Evolutionary conservation across 2,113 vertebrate species (phyloP).

Genomic region (Carlito syrichta): DNA sequence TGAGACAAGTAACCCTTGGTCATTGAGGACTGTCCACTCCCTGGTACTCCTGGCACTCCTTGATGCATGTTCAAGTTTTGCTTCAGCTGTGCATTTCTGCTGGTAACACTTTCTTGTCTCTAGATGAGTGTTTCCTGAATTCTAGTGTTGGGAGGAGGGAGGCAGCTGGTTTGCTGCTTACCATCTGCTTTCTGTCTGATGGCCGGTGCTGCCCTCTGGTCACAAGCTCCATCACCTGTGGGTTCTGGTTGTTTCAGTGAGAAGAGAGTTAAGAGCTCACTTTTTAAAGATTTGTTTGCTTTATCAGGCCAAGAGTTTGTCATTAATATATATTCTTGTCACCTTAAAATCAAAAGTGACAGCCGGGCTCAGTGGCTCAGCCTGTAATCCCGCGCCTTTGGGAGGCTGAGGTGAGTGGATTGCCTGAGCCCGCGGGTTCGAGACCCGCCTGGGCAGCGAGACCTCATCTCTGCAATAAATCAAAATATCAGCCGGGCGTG

Average conservation of each 20-base stretch:
- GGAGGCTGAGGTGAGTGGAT: too few species aligned
- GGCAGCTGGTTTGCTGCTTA: slow-evolving; percentile 31
- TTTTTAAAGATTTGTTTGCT: background rate
- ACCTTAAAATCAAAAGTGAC: background rate
- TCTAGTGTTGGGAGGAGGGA: background rate
- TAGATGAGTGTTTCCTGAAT: background rate
- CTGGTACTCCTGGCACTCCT: background rate
- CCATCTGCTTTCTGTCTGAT: slow-evolving; percentile 63
- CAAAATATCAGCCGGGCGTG: too few species aligned
- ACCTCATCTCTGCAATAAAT: too few species aligned
- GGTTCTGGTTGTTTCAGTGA: background rate
- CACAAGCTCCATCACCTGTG: background rate
- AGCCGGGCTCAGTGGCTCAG: too few species aligned
- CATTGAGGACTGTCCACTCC: background rate
- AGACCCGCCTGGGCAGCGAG: too few species aligned
- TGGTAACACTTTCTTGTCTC: slow-evolving; percentile 16
- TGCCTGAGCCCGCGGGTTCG: too few species aligned
- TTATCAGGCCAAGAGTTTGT: background rate
- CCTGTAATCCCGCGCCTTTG: too few species aligned
- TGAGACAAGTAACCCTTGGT: background rate
- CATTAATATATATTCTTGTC: background rate
- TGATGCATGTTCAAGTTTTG: background rate
- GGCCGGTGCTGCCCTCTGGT: background rate
- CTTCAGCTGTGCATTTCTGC: background rate
- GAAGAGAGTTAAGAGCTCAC: background rate